Evolutionary conservation across 2,888 invertebrate species (phyloP), one percentile per base, ranked within the genome.

Genomic region (Thera britannica): DNA sequence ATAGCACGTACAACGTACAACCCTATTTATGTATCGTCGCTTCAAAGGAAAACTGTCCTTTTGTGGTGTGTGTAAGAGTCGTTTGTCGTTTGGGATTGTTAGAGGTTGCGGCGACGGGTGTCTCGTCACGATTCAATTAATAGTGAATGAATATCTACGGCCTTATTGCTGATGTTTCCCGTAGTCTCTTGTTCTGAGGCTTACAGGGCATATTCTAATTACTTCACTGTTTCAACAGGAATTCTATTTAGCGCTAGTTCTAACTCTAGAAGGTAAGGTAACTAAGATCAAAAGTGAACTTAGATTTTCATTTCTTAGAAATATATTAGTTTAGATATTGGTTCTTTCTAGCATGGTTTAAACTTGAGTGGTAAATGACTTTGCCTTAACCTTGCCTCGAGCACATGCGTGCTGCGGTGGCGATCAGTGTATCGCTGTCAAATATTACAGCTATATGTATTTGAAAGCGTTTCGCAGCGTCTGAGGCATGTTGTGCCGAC

Each of bases 41-140:
- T 11, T 23, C 66, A 68, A n/a, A 7, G 54, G 71, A 80, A 81
- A 80, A 67, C 77, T 69, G 69, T 77, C 83, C 78, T 79, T 84
- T 77, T 77, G 46, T 38, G 12, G 7, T 36, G 62, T 8, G 11
- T n/a, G 35, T 75, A 80, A 86, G 75, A 79, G 72, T 70, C 72
- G 67, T 70, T 72, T 72, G 34, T 73, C 6, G 68, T 68, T 71
- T 67, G 63, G 63, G 48, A 66, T 62, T 68, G 70, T 71, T 69
- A 75, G 63, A 70, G 68, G 64, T 68, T 67, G 68, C 70, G 71
- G 71, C 75, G 76, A 74, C 77, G 69, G 73, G 72, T 80, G 81
- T 80, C 83, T 79, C 79, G 81, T 82, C 85, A 84, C 84, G 85
- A 86, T 83, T 87, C 85, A 85, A 88, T 88, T 85, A 85, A 85